phyloP scores from a whole-genome alignment of 2,113 vertebrate species.

The Spermophilus dauricus region DNA sequence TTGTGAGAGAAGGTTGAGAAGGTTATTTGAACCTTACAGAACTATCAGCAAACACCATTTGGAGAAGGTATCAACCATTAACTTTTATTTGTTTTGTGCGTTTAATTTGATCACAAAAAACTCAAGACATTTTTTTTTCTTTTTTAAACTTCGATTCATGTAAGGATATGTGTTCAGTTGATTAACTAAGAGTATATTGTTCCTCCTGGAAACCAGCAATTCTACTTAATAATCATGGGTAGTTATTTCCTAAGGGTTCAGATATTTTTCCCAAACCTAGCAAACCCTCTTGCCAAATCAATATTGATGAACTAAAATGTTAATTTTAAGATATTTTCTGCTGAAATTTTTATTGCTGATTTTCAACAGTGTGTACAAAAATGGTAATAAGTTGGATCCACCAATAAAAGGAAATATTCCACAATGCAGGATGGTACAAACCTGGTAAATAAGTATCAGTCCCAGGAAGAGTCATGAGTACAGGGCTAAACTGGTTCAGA shows the following conservation, averaged over 20 bases:
- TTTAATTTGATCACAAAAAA: neutral
- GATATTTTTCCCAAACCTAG: neutral
- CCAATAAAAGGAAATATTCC: neutral
- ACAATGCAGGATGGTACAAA: neutral
- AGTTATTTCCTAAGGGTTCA: neutral
- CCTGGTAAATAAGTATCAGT: constrained; percentile 4
- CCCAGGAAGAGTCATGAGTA: neutral
- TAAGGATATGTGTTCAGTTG: neutral
- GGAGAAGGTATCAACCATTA: neutral
- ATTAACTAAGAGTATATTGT: neutral
- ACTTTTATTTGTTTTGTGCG: neutral
- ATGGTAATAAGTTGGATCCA: neutral
- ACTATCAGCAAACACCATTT: neutral
- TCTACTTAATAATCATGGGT: neutral
- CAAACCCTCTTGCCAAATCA: constrained; percentile 1
- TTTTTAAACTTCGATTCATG: neutral
- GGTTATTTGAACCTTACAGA: neutral
- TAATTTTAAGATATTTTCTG: constrained; percentile 20
- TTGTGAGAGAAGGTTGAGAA: neutral
- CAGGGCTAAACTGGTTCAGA: constrained; percentile 19
- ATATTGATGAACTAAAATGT: neutral
- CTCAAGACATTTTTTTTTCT: neutral
- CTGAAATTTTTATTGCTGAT: constrained; percentile 32
- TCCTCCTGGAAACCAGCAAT: neutral
- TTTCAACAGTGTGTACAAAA: constrained; percentile 30